Conservation (phyloP, 2,888 invertebrate species). For the Bellardia pandia region DNA sequence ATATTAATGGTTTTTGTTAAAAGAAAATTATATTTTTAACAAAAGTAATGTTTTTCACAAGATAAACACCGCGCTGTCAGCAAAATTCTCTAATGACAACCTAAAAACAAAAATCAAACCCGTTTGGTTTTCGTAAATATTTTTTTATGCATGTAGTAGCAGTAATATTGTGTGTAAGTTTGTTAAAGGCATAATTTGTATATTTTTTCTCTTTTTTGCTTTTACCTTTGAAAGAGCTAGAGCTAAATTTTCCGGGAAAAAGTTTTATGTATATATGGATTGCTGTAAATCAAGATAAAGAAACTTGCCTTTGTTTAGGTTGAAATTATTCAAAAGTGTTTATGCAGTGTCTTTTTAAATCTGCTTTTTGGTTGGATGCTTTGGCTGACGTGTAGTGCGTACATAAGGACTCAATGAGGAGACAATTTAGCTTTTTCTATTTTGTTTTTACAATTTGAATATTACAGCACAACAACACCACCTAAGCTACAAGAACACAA, state of each 20-base stretch:
- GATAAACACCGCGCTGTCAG: constrained; percentile 53
- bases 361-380: constrained; percentile 70
- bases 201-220: constrained; percentile 41
- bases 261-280: constrained; percentile 66
- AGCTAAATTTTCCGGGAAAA: constrained; percentile 70
- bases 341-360: constrained; percentile 70
- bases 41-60: constrained; percentile 29
- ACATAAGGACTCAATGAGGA: constrained; percentile 74
- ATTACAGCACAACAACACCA: constrained; percentile 76
- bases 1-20: neutral
- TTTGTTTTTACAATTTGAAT: constrained; percentile 66
- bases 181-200: constrained; percentile 39
- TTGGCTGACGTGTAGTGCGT: constrained; percentile 72
- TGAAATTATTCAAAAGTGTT: constrained; percentile 69
- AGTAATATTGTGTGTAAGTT: constrained; percentile 35
- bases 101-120: constrained; percentile 71
- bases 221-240: constrained; percentile 62
- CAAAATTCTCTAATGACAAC: constrained; percentile 65
- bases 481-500: constrained; percentile 87
- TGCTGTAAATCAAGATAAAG: constrained; percentile 71
- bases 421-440: constrained; percentile 67
- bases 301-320: constrained; percentile 73
- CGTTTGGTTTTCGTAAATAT: constrained; percentile 52
- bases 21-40: constrained; percentile 8
- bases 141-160: constrained; percentile 45